These are phyloP conservation scores for Cactoblastis cactorum DNA, from an alignment of 2,888 invertebrate genomes.

Conservation along the genomic window DNA sequence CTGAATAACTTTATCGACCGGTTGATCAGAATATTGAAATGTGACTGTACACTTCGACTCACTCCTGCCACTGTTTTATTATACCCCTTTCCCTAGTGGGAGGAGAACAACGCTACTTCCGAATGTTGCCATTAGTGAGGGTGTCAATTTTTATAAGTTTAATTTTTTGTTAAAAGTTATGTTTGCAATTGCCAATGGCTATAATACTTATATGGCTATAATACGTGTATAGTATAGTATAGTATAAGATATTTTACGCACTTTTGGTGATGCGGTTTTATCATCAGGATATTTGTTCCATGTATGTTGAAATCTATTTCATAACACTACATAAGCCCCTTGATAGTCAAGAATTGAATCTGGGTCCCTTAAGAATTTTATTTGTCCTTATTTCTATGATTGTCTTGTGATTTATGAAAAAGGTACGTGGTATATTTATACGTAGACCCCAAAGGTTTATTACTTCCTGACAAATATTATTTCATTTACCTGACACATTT, in stretches of 20 bases:
- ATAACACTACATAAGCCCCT: constrained; percentile 19
- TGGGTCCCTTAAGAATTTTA: constrained; percentile 1
- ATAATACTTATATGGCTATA: too few relatives aligned
- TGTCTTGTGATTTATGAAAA: constrained; percentile 4
- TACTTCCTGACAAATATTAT: not conserved
- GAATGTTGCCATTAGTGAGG: too few relatives aligned
- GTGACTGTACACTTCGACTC: too few relatives aligned
- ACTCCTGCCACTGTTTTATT: too few relatives aligned
- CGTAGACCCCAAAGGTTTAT: not conserved
- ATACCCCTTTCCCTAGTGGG: too few relatives aligned
- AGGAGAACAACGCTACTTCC: too few relatives aligned
- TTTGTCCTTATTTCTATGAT: not conserved
- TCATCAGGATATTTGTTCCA: constrained; percentile 11
- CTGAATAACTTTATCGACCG: too few relatives aligned
- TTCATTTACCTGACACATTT: not conserved
- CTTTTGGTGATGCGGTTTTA: constrained; percentile 22
- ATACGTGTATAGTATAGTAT: not conserved
- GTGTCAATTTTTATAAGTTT: too few relatives aligned
- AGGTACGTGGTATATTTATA: not conserved
- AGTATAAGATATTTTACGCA: not conserved
- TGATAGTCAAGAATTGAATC: constrained; percentile 23
- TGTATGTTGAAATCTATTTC: constrained; percentile 23
- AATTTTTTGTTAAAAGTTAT: too few relatives aligned
- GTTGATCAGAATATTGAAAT: too few relatives aligned
- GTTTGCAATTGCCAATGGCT: too few relatives aligned